phyloP scores from a whole-genome alignment of 2,888 invertebrate species.

The Tipula vernalis region DNA sequence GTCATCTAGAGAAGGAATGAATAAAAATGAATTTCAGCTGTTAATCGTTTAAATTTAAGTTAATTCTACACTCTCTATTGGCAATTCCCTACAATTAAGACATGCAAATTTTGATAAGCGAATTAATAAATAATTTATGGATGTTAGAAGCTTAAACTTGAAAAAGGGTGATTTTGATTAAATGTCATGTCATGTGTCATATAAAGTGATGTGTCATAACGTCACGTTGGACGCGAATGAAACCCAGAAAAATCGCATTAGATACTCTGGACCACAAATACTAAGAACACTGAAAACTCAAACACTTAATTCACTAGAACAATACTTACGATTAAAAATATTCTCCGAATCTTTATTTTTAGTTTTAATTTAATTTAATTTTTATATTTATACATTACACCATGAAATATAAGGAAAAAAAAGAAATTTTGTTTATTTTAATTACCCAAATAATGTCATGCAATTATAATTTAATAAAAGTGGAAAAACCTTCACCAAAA shows the following conservation, averaged over 20 bases:
- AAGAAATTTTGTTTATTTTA: neutral
- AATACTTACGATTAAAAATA: neutral
- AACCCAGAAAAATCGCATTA: too few relatives aligned
- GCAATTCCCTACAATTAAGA: neutral
- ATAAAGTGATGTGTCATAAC: too few relatives aligned
- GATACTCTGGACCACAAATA: too few relatives aligned
- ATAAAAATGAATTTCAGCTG: neutral
- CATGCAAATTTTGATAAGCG: neutral
- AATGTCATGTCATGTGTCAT: too few relatives aligned
- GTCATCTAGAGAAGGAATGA: slow-evolving; percentile 48
- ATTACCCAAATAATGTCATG: neutral
- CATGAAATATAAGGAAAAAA: neutral
- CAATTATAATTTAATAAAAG: neutral
- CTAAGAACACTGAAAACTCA: neutral
- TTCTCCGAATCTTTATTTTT: neutral
- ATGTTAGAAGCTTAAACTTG: too few relatives aligned
- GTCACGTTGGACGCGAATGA: too few relatives aligned
- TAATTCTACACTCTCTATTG: neutral
- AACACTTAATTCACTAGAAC: neutral
- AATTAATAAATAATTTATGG: neutral
- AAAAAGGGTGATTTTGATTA: too few relatives aligned
- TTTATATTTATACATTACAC: neutral
- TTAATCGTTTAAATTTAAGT: neutral
- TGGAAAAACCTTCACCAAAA: neutral
- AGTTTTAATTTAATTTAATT: neutral